Percentiles rank a stretch among this genome's conserved stretches.
These are phyloP conservation scores for Hypsibius dujardini DNA, from an alignment of 1,140 invertebrate genomes.

Conservation along the genomic window DNA sequence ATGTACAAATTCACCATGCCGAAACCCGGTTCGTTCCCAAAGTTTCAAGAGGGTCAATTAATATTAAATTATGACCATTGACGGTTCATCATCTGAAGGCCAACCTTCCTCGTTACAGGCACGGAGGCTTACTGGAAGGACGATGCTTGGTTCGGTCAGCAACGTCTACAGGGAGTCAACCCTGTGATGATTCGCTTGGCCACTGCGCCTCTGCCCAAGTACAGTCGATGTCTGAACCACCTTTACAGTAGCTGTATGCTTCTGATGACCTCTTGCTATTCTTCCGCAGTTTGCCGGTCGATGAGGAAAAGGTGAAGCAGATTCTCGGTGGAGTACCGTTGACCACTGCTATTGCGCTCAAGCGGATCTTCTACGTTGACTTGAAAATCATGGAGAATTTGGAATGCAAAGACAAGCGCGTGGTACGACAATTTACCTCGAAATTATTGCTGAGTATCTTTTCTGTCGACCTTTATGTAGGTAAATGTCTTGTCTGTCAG, in stretches of 20 bases:
- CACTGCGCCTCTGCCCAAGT: background rate
- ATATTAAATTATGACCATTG: too few species aligned
- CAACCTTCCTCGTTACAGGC: too few species aligned
- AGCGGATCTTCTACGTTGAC: constrained; percentile 37
- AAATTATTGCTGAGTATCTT: background rate
- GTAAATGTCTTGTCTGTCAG: too few species aligned
- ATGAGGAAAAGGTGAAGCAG: background rate
- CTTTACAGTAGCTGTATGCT: background rate
- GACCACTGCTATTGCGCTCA: constrained; percentile 32
- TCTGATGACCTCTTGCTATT: background rate
- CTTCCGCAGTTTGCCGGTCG: background rate
- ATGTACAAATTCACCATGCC: too few species aligned
- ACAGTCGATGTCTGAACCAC: background rate
- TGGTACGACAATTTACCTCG: constrained; percentile 24
- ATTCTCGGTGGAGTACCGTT: constrained; percentile 34
- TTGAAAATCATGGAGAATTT: constrained; percentile 33
- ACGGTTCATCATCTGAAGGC: too few species aligned
- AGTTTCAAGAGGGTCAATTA: too few species aligned
- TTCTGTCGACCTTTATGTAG: too few species aligned
- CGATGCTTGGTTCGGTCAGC: background rate
- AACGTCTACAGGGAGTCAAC: background rate
- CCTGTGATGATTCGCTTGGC: background rate
- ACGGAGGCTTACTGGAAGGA: background rate
- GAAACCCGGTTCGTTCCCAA: too few species aligned
- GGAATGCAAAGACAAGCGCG: constrained; percentile 25